phyloP scores from a whole-genome alignment of 1,140 invertebrate genomes.

The Brachionus angularis region DNA sequence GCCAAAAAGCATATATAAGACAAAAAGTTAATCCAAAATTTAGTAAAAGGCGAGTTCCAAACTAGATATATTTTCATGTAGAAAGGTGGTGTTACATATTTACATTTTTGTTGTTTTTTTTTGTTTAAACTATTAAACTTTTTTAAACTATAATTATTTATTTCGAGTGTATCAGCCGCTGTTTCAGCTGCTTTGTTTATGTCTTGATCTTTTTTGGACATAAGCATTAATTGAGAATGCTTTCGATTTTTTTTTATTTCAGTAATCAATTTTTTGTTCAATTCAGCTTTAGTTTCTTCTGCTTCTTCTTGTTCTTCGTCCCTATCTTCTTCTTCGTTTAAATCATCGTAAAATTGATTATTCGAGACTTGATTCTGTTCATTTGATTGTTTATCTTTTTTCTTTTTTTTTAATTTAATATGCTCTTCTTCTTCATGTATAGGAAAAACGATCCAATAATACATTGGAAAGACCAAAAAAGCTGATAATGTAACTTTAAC shows the following conservation, averaged over 20 bases:
- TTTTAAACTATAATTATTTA: background rate
- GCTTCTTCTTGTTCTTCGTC: constrained; percentile 41
- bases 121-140: background rate
- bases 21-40: constrained; percentile 56
- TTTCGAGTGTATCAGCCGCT: background rate
- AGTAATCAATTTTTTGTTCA: constrained; percentile 38
- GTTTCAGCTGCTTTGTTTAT: background rate
- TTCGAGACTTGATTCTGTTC: background rate
- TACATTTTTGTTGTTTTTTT: constrained; percentile 6
- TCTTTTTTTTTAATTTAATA: background rate
- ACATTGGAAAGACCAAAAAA: constrained; percentile 59
- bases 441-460: constrained; percentile 56
- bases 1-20: constrained; percentile 56
- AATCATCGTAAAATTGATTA: background rate
- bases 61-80: constrained; percentile 48
- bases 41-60: constrained; percentile 56
- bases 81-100: constrained; percentile 21
- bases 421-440: background rate
- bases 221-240: constrained; percentile 16
- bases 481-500: constrained; percentile 57
- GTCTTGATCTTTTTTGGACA: constrained; percentile 2
- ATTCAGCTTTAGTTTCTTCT: constrained; percentile 31
- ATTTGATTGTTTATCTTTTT: background rate
- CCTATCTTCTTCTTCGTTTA: constrained; percentile 9
- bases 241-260: constrained; percentile 41